These are phyloP conservation scores for Ischnus inquisitorius DNA, from an alignment of 2,888 invertebrate species.

Conservation along the genomic window DNA sequence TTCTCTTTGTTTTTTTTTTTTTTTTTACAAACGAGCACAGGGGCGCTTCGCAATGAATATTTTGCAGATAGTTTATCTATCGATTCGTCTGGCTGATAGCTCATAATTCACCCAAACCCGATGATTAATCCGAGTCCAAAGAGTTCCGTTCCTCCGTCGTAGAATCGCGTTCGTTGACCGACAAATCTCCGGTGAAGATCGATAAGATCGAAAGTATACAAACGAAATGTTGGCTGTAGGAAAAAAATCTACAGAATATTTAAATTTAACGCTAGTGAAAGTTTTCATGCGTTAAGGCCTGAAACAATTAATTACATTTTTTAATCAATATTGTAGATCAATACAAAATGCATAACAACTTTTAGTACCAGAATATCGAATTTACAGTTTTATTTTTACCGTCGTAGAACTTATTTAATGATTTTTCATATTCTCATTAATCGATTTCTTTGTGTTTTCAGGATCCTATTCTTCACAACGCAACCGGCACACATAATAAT, in stretches of 20 bases:
- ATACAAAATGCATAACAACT: too few species aligned
- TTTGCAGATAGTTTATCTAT: neutral
- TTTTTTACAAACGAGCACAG: neutral
- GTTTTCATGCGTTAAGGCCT: too few species aligned
- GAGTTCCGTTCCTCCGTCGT: neutral
- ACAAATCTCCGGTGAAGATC: neutral
- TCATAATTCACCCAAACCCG: neutral
- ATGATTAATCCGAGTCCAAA: neutral
- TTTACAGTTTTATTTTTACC: neutral
- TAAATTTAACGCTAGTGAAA: neutral
- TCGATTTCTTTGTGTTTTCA: conserved; percentile 85
- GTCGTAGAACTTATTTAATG: neutral
- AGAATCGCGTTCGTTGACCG: neutral
- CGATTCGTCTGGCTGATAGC: neutral
- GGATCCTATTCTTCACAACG: conserved; percentile 90
- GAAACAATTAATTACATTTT: too few species aligned
- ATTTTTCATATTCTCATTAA: conserved; percentile 4
- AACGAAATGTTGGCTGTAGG: neutral
- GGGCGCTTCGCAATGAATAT: neutral
- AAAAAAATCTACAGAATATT: neutral
- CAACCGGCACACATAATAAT: conserved; percentile 93
- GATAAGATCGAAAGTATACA: neutral
- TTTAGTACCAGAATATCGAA: neutral
- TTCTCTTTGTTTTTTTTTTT: too few species aligned
- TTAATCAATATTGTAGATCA: too few species aligned